These are phyloP conservation scores for Erynnis tages DNA, from an alignment of 2,888 invertebrate species.

Conservation along the genomic window DNA sequence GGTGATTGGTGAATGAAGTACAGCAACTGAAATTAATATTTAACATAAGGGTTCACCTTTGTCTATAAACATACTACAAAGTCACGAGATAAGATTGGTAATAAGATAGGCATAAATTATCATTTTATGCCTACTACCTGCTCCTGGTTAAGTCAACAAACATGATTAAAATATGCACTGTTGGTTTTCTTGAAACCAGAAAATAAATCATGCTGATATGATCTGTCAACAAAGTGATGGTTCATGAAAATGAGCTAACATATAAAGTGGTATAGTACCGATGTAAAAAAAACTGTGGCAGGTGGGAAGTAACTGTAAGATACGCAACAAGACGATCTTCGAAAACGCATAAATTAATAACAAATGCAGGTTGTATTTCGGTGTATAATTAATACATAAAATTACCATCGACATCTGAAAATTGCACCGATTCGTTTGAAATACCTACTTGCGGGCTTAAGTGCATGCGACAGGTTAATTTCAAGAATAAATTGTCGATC, in stretches of 20 bases:
- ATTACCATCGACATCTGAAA: conserved; percentile 47
- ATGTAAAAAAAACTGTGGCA: conserved; percentile 27
- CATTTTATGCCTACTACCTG: no score
- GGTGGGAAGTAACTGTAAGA: conserved; percentile 32
- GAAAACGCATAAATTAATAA: conserved; percentile 34
- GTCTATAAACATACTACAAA: no score
- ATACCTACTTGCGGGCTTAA: conserved; percentile 48
- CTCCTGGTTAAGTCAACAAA: no score
- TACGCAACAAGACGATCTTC: conserved; percentile 25
- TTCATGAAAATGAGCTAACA: conserved; percentile 18
- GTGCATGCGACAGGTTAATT: conserved; percentile 76
- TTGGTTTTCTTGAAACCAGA: neutral
- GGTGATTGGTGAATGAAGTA: neutral
- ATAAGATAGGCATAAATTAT: no score
- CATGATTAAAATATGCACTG: no score
- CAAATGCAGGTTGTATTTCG: conserved; percentile 29
- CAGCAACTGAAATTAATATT: neutral
- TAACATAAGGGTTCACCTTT: no score
- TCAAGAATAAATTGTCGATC: conserved; percentile 72
- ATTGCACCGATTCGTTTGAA: conserved; percentile 55
- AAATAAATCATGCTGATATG: neutral
- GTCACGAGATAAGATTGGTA: no score
- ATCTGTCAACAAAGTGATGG: conserved; percentile 16
- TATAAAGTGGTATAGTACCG: conserved; percentile 19
- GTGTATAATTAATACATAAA: conserved; percentile 44